Base-by-base conservation (phyloP, 2,888 invertebrate genomes). In the Vandiemenella viatica region DNA sequence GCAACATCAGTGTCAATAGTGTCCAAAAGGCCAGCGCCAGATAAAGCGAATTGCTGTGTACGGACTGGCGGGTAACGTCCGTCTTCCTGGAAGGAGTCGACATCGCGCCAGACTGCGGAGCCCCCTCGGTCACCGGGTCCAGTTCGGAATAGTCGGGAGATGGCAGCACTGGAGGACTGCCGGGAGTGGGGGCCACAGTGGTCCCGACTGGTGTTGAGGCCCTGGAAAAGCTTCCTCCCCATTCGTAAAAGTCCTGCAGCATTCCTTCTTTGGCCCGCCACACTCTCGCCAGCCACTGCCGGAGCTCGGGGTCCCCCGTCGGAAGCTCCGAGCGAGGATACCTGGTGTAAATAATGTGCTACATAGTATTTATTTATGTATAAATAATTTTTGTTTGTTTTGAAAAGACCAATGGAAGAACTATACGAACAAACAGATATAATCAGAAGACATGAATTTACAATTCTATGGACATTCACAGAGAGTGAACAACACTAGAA, bases 1-100 rank as follows among this genome's bases (percentile, higher is more conserved):
- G 63, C 48, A 71, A 70, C 19, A 72, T 49, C 20, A 69, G 56
- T 49, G 76, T 74, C 51, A 81, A 61, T 5, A 70, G 19, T 10
- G 77, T 76, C 84, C 83, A 84, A 60, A 81, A 80, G 18, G 75
- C 56, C 40, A 82, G 71, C 2, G 78, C 79, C 41, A 70, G 60
- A 53, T 68, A 67, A 19, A 76, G 60, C 21, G 72, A 67, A 53
- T 41, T 49, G 32, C 50, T 47, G 13, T 37, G 44, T 15, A 42
- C 32, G 15, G 16, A 18, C 5, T 43, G n/a, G 15, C n/a, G 18
- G 8, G 8, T 17, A 18, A 8, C 13, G 18, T 19, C 20, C 10
- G 4, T n/a, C 10, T 8, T n/a, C 13, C 19, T 19, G n/a, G 10
- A n/a, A 19, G n/a, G 18, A 19, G 7, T 18, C 10, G 13, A 13